These are phyloP conservation scores for Neofelis nebulosa DNA, from an alignment of 2,113 vertebrate species.

Conservation along the genomic window DNA sequence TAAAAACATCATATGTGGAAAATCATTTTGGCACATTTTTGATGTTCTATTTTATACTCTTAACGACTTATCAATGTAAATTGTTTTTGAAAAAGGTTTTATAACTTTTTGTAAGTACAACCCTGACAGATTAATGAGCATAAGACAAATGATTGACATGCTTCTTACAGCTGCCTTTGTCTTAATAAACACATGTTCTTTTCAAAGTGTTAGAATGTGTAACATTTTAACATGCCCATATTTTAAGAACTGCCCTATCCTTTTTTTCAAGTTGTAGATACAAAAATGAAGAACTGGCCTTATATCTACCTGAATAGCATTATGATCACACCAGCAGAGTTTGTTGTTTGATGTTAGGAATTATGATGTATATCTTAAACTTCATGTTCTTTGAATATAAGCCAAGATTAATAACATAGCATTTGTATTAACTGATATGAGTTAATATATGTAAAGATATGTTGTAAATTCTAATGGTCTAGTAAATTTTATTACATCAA, in stretches of 20 bases:
- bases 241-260: not conserved
- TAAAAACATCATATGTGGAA: not conserved
- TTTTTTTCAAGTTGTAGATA: not conserved
- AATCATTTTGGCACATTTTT: not conserved
- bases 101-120: not conserved
- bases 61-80: not conserved
- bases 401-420: not conserved
- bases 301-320: not conserved
- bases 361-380: not conserved
- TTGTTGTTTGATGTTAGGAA: not conserved
- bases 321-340: not conserved
- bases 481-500: not conserved
- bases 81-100: not conserved
- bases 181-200: not conserved
- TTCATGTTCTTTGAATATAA: not conserved
- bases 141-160: not conserved
- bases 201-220: not conserved
- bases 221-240: not conserved
- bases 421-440: not conserved
- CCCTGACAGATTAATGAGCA: not conserved
- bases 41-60: not conserved
- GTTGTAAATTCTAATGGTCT: not conserved
- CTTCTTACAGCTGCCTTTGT: not conserved
- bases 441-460: not conserved
- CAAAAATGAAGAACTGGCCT: not conserved